Base-by-base conservation (phyloP, 2,888 invertebrate genomes). In the Acleris literana region DNA sequence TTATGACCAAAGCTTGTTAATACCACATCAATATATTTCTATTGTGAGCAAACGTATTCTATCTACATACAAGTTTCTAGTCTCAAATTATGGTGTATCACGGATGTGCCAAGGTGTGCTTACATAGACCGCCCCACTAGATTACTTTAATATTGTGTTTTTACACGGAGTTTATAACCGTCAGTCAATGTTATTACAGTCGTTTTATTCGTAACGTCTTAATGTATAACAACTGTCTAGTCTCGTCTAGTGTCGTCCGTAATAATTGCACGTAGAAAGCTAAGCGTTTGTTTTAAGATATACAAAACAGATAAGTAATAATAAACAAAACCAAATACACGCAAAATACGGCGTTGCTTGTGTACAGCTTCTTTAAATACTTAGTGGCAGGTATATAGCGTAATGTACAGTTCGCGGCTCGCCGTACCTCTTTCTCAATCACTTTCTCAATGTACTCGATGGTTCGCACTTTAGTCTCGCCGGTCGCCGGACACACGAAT, bases 381-480 rank as follows among this genome's bases (percentile, higher is more conserved):
- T 82, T 76, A 66, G 56, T 62, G 65, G 57, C 43, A 57, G 48
- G 49, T 59, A 59, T 43, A 76, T 81, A 84, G 88, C 88, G 81
- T 78, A 87, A 87, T 88, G 78, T 88, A 90, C 89, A 90, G 76
- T 78, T 80, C 82, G 85, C 80, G 83, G 75, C 78, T 80, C 85
- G 81, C 52, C 83, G 88, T 97, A 97, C 97, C 97, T 97, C 97
- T 94, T 96, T 97, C 93, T 97, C 97, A 94, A 97, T 97, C 93
- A 97, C 95, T 94, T 97, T 97, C 94, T 97, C 97, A 93, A 97
- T 96, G 94, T 97, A 97, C 94, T 97, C 97, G 92, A 97, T 95
- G 80, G 97, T 97, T 93, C 97, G 95, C 86, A 97, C 95, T 93
- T 95, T 96, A 88, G 95, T 95, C 90, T 96, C 96, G 82, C 97